A percentile compares a stretch with the other conserved stretches of the same genome.
Evolutionary conservation across 1,140 invertebrate species (phyloP).

Genomic region (Stegodyphus dumicola): DNA sequence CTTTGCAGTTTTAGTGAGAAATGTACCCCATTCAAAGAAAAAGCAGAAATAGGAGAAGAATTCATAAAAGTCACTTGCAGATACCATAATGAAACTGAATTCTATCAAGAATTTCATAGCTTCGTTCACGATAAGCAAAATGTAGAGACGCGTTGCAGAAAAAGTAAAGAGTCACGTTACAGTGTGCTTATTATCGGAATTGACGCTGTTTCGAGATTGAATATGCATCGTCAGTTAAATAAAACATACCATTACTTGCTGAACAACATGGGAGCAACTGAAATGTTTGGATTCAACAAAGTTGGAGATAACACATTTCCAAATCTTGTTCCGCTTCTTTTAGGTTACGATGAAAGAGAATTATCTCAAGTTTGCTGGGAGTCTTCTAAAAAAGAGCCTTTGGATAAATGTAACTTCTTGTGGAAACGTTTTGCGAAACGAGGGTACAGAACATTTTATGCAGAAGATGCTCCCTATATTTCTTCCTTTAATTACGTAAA

Average conservation of each 20-base stretch:
- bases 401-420: conserved; percentile 51
- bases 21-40: not conserved
- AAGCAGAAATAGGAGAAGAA: conserved; percentile 22
- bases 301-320: conserved; percentile 70
- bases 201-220: conserved; percentile 74
- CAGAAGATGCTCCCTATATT: conserved; percentile 80
- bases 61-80: conserved; percentile 46
- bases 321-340: conserved; percentile 69
- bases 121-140: conserved; percentile 55
- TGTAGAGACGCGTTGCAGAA: conserved; percentile 24
- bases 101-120: conserved; percentile 55
- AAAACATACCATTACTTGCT: conserved; percentile 69
- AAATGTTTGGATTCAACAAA: conserved; percentile 69
- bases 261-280: conserved; percentile 66
- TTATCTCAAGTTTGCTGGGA: conserved; percentile 36
- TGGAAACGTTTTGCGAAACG: conserved; percentile 51
- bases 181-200: conserved; percentile 71
- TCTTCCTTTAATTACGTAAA: conserved; percentile 86
- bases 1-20: conserved; percentile 15
- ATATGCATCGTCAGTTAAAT: conserved; percentile 73
- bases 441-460: conserved; percentile 77
- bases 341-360: conserved; percentile 63
- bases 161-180: conserved; percentile 17
- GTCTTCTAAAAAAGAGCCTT: not conserved
- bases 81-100: not conserved